Evolutionary conservation across 2,888 invertebrate genomes (phyloP).

Genomic region (Tetheella fluctuosa): DNA sequence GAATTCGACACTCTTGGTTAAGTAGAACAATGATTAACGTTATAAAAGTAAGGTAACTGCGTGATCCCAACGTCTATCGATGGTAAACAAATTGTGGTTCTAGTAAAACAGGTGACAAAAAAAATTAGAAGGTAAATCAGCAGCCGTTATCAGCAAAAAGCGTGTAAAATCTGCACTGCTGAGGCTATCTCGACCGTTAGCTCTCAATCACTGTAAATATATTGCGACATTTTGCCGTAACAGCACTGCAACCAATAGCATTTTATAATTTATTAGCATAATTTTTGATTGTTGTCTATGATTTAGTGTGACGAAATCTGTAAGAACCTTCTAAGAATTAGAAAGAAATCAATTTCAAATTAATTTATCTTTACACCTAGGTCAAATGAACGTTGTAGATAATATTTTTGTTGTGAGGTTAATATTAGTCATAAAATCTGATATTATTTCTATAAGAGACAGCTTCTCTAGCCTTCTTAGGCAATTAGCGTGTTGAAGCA

Average conservation of each 20-base stretch:
- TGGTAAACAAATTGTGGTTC: background rate
- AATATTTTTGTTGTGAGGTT: too few relatives aligned
- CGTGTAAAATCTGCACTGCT: slow-evolving; percentile 32
- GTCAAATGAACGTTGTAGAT: background rate
- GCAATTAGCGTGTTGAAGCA: too few relatives aligned
- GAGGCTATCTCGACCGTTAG: slow-evolving; percentile 37
- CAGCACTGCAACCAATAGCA: slow-evolving; percentile 12
- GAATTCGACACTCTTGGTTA: too few relatives aligned
- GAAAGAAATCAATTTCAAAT: background rate
- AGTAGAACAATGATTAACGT: background rate
- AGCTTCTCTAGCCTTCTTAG: too few relatives aligned
- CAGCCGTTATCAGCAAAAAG: slow-evolving; percentile 28
- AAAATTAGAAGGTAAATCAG: slow-evolving; percentile 13
- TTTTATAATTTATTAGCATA: slow-evolving; percentile 8
- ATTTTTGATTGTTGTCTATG: background rate
- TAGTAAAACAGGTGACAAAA: slow-evolving; percentile 21
- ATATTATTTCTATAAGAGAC: too few relatives aligned
- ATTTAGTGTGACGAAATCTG: background rate
- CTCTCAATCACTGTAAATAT: slow-evolving; percentile 28
- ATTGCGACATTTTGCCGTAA: slow-evolving; percentile 32
- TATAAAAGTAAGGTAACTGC: background rate
- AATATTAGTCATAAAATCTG: too few relatives aligned
- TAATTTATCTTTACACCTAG: background rate
- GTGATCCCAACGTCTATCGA: background rate
- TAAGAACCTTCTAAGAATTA: background rate